These are phyloP conservation scores for Troilus luridus DNA, from an alignment of 2,888 invertebrate species.

Conservation along the genomic window DNA sequence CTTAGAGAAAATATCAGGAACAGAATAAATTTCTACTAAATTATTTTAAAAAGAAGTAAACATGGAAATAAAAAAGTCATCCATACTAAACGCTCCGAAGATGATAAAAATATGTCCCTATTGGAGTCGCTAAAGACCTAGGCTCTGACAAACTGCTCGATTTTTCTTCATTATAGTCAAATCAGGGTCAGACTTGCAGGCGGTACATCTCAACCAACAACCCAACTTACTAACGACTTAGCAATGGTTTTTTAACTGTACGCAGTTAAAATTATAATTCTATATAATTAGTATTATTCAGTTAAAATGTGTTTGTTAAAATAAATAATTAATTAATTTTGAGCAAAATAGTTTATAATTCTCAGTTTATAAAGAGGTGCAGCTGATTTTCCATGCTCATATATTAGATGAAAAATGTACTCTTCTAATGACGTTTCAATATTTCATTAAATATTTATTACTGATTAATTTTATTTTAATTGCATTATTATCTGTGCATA, in stretches of 20 bases:
- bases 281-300: no score
- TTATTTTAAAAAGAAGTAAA: slow-evolving; percentile 1
- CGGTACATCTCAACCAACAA: background rate
- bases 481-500: no score
- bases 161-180: slow-evolving; percentile 27
- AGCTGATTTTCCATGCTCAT: no score
- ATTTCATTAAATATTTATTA: no score
- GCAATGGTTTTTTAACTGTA: background rate
- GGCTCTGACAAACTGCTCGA: background rate
- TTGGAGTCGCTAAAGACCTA: background rate
- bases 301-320: no score
- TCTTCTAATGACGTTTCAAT: no score
- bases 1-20: background rate
- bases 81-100: background rate
- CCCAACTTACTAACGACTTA: background rate
- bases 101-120: slow-evolving; percentile 1
- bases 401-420: no score
- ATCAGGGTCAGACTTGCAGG: background rate
- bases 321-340: no score
- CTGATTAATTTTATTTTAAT: no score
- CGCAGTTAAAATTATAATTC: background rate
- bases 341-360: no score
- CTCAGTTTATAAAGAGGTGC: no score
- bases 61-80: slow-evolving; percentile 9
- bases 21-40: background rate